phyloP scores from a whole-genome alignment of 2,113 vertebrate species.

The Colaptes auratus region DNA sequence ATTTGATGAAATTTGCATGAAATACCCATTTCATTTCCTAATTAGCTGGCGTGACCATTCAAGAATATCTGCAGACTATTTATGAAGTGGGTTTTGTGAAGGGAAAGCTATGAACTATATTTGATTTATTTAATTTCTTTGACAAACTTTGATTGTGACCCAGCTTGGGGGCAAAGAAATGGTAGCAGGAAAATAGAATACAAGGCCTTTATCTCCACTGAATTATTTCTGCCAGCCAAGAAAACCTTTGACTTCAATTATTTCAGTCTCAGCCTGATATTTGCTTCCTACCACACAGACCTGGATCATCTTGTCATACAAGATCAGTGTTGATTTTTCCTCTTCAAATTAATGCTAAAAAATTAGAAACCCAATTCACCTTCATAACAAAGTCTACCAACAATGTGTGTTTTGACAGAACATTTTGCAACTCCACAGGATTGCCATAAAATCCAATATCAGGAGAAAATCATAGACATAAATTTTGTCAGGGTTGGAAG shows the following conservation, averaged over 20 bases:
- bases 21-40: background rate
- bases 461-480: background rate
- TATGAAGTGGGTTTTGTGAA: background rate
- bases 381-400: background rate
- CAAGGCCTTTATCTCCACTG: background rate
- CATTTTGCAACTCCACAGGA: background rate
- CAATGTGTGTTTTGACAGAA: background rate
- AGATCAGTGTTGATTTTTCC: background rate
- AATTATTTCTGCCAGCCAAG: background rate
- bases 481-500: too few relatives aligned
- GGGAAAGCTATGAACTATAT: background rate
- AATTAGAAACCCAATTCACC: background rate
- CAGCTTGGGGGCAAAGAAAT: background rate
- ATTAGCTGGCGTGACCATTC: background rate
- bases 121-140: constrained; percentile 26
- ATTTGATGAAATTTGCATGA: background rate
- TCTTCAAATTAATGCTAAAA: background rate
- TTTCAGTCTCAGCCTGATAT: background rate
- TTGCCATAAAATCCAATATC: background rate
- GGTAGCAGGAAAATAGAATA: background rate
- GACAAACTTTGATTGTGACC: background rate
- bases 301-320: background rate
- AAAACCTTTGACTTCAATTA: background rate
- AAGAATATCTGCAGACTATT: background rate
- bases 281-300: background rate